Base-by-base conservation (phyloP, 1,140 invertebrate species). In the Scylla paramamosain region DNA sequence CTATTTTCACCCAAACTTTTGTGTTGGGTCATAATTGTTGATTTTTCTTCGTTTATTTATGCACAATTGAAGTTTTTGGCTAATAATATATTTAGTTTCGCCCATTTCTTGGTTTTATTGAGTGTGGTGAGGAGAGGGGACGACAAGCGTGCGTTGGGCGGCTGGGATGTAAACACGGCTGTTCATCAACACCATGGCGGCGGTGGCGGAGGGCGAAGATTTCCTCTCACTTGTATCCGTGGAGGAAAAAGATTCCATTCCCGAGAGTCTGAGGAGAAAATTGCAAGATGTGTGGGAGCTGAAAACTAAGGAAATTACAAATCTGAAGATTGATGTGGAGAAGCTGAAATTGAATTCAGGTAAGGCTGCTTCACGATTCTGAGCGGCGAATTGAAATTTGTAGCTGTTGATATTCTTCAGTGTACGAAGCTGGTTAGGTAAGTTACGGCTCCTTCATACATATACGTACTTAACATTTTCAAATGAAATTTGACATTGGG, bases 261-360 rank as follows among this genome's bases (percentile, higher is more conserved):
- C 92, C 1, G 92, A 93, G 20, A 32, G n/a, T 31, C 28, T 93
- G 28, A 46, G n/a, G 45, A 93, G 39, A 39, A 93, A 93, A 32
- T 83, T 93, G 31, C 92, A 93, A 32, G 92, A 93, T 88, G 84
- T 93, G 3, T 93, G 92, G 92, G 29, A 46, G 8, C n/a, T 59
- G 10, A 93, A 93, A 52, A 31, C 83, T 20, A 93, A 59, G 29
- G 92, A 93, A 31, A 29, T 93, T 12, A 83, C 77, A 48, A 93
- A 48, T 46, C 82, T 93, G 12, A 93, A 93, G 83, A n/a, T 93
- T 29, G 83, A 93, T 28, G 45, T 20, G 10, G 92, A 93, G 28
- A 93, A 93, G 46, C 45, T 52, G 46, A 84, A 29, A n/a, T 83
- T 93, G 12, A 87, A 31, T 14, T 32, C 92, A 4, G 92, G 92